Evolutionary conservation across 2,113 vertebrate genomes (phyloP).

Genomic region (Ramphastos sulfuratus): DNA sequence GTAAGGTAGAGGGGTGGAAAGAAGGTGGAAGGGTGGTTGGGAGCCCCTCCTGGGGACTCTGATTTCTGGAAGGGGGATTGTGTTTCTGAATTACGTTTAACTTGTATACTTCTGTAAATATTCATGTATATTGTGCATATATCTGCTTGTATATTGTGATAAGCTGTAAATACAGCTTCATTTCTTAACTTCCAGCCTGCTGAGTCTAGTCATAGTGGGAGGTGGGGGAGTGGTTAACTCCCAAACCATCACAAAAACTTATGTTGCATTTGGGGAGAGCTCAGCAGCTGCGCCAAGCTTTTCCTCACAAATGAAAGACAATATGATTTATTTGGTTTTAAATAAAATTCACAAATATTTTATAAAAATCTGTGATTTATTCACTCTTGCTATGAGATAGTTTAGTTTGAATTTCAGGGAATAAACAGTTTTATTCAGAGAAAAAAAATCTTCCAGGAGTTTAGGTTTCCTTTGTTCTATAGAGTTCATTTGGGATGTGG

Average conservation of each 20-base stretch:
- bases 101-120: too few relatives aligned
- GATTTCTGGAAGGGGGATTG: too few relatives aligned
- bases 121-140: too few relatives aligned
- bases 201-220: too few relatives aligned
- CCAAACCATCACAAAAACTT: not conserved
- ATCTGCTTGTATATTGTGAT: too few relatives aligned
- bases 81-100: too few relatives aligned
- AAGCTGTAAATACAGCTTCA: too few relatives aligned
- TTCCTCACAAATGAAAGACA: constrained; percentile 1
- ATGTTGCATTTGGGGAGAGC: not conserved
- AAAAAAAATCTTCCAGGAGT: not conserved
- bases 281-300: not conserved
- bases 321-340: not conserved
- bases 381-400: not conserved
- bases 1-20: too few relatives aligned
- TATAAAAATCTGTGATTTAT: not conserved
- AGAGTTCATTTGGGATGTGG: constrained; percentile 30
- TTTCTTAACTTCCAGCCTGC: too few relatives aligned
- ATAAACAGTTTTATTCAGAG: not conserved
- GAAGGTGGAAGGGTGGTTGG: too few relatives aligned
- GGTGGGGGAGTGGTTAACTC: too few relatives aligned
- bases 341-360: not conserved
- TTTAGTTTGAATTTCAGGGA: not conserved
- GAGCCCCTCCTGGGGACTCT: too few relatives aligned
- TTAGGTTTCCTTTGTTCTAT: not conserved